These are phyloP conservation scores for Bugulina stolonifera DNA, from an alignment of 2,888 invertebrate species.

Conservation along the genomic window DNA sequence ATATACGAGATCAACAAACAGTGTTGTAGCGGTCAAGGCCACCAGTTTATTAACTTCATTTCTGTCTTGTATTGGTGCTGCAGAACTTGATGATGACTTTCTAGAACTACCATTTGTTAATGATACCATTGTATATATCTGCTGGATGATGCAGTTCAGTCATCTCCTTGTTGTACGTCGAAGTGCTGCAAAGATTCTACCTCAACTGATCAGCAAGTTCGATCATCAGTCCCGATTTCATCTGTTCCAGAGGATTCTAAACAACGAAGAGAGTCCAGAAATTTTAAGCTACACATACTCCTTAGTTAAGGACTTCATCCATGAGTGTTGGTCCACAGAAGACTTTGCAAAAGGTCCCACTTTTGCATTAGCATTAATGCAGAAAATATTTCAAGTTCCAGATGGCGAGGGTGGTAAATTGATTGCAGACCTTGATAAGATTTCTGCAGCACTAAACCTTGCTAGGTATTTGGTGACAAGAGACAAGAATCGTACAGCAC, in stretches of 20 bases:
- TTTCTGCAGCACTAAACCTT: constrained; percentile 19
- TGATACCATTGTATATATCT: neutral
- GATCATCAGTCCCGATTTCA: neutral
- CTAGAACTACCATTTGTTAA: neutral
- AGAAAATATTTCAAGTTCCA: neutral
- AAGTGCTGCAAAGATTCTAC: neutral
- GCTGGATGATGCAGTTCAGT: constrained; percentile 6
- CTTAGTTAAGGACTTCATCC: constrained; percentile 12
- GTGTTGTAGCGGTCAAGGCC: constrained; percentile 8
- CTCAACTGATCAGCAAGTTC: neutral
- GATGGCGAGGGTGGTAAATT: constrained; percentile 1
- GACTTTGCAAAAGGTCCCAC: neutral
- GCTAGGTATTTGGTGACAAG: neutral
- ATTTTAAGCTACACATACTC: constrained; percentile 9
- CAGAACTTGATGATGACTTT: neutral
- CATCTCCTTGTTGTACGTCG: neutral
- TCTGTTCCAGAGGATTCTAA: neutral
- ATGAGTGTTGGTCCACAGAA: neutral
- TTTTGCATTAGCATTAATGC: neutral
- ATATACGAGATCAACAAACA: neutral
- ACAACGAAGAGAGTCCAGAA: neutral
- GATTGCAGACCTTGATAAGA: constrained; percentile 14
- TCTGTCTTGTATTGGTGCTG: neutral
- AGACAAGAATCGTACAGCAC: neutral
- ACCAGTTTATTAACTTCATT: neutral